Evolutionary conservation across 92 coral and sea anemone genomes (phyloP), one percentile per base, ranked within the genome.

Genomic region (Parazoanthus darwini): DNA sequence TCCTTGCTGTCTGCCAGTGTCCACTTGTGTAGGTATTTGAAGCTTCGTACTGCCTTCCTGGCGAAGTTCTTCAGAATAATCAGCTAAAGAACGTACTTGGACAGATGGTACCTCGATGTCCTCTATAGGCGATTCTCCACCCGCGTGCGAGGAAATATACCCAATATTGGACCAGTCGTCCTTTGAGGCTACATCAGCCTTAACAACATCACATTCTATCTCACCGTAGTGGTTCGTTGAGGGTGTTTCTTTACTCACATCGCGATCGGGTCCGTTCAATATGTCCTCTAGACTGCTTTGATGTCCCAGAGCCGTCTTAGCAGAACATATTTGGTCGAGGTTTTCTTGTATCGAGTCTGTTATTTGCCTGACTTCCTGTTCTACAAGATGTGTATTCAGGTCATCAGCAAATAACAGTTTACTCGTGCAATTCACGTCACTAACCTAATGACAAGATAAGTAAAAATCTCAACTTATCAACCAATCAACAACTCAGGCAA

Each of bases 391-490:
- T 39, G 80, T 36, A 39, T 76, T 33, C 11, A 76, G 80, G 38
- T 76, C 80, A 76, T 76, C 80, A 20, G 51, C 80, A 76, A 76
- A 76, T 10, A 76, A 5, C 43, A 76, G 80, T 39, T 76, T 76
- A 39, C 54, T 39, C 26, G 54, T 20, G 23, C 80, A 10, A 37
- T 76, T 8, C 8, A 29, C 38, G 80, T 36, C 77, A 72, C 18
- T 14, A 42, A 72, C 80, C 80, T 76, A 20, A 38, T 38, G 80
- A 76, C 48, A 37, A 15, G 5, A 33, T 33, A 74, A 74, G 0
- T 39, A 39, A 74, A 75, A 75, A 39, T 39, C 54, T 76, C 11
- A 37, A 44, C 2, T 36, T 74, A 74, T 35, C 3, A 36, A 76
- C 6, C 46, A 39, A 36, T 39, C 79, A 76, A 76, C 25, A 42